Evolutionary conservation across 1,140 invertebrate genomes (phyloP).

Genomic region (Thereuonema tuberculata): DNA sequence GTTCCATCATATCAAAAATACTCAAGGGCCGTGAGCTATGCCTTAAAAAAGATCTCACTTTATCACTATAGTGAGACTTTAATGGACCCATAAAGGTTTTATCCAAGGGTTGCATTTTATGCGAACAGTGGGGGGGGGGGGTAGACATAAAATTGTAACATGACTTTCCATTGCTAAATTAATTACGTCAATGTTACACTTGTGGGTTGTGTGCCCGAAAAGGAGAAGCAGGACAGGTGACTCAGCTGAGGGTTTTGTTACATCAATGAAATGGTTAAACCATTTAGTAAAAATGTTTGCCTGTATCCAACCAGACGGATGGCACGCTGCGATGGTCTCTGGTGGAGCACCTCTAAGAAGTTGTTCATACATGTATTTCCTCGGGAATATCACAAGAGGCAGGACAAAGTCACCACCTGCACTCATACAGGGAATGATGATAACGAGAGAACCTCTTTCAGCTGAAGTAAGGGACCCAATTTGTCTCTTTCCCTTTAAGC

Average conservation of each 20-base stretch:
- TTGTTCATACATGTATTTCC: no score
- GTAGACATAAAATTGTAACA: not conserved
- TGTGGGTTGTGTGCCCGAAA: conserved; percentile 25
- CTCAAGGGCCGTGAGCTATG: no score
- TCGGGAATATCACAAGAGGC: no score
- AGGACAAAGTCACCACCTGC: not conserved
- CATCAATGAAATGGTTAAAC: conserved; percentile 22
- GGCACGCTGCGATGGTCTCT: not conserved
- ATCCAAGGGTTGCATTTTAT: no score
- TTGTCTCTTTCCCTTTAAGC: conserved; percentile 9
- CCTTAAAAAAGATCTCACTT: no score
- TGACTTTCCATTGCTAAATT: not conserved
- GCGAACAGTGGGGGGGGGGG: no score
- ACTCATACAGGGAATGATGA: not conserved
- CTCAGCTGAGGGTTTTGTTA: no score
- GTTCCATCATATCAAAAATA: no score
- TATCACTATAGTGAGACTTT: no score
- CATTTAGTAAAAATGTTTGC: no score
- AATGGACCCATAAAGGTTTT: no score
- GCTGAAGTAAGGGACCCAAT: conserved; percentile 6
- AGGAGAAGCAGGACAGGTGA: conserved; percentile 26
- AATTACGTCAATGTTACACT: not conserved
- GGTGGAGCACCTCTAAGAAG: not conserved
- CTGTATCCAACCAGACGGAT: no score
- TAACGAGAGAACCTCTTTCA: not conserved